phyloP scores from a whole-genome alignment of 2,113 vertebrate genomes.

The Clarias macrocephalus region DNA sequence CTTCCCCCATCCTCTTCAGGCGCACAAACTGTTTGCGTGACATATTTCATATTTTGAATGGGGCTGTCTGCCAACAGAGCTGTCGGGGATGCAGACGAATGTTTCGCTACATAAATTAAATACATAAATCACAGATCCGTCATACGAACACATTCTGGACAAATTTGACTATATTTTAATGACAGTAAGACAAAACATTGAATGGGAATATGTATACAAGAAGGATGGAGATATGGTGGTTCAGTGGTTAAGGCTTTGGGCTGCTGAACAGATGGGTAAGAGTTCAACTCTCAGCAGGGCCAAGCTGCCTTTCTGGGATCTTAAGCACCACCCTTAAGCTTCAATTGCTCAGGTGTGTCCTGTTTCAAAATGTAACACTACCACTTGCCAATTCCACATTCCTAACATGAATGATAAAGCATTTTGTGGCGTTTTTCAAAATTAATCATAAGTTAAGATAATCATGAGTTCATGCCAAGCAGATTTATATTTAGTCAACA shows the following conservation, averaged over 20 bases:
- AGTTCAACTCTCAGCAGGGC: not conserved
- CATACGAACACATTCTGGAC: not conserved
- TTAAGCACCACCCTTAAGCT: not conserved
- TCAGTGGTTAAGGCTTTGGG: conserved; percentile 1
- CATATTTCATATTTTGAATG: conserved; percentile 25
- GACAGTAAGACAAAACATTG: conserved; percentile 2
- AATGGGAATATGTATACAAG: not conserved
- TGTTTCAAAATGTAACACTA: not conserved
- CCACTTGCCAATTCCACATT: not conserved
- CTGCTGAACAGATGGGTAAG: not conserved
- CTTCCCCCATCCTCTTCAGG: not conserved
- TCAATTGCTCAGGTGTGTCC: not conserved
- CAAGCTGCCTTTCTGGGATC: not conserved
- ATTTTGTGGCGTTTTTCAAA: not conserved
- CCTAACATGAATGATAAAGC: not conserved
- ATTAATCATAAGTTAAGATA: not conserved
- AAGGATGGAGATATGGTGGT: not conserved
- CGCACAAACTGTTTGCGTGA: not conserved
- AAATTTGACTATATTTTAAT: not conserved
- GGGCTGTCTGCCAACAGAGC: conserved; percentile 15
- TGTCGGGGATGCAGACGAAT: not conserved
- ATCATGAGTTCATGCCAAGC: not conserved
- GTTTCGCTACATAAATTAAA: conserved; percentile 29
- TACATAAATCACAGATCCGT: conserved; percentile 28
- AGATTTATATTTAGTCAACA: not conserved